Percentiles rank a stretch among this genome's conserved stretches.
These are phyloP conservation scores for Platalea minor DNA, from an alignment of 2,797 vertebrate genomes.

Conservation along the genomic window DNA sequence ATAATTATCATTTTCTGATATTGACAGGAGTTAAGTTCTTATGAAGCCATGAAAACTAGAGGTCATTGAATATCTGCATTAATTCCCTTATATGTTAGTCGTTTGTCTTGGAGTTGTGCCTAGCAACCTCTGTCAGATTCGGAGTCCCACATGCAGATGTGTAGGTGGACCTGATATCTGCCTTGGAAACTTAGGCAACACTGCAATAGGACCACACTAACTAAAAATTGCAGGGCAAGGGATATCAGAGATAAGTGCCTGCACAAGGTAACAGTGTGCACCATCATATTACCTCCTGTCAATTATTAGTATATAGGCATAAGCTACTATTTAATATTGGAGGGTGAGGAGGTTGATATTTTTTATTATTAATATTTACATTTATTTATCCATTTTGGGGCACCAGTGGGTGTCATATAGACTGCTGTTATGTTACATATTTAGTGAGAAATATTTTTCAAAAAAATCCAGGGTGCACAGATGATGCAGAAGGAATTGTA, in stretches of 20 bases:
- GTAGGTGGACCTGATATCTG: not conserved
- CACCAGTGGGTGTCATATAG: not conserved
- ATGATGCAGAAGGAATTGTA: not conserved
- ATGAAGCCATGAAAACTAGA: not conserved
- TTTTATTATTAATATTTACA: not conserved
- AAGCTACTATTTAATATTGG: not conserved
- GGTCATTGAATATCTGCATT: not conserved
- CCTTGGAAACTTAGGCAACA: not conserved
- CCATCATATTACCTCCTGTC: not conserved
- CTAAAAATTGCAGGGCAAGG: not conserved
- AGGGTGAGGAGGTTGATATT: fast-evolving
- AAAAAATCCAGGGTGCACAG: not conserved
- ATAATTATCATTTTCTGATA: not conserved
- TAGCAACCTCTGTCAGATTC: not conserved
- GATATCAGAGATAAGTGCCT: not conserved
- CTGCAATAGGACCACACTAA: fast-evolving
- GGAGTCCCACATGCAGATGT: not conserved
- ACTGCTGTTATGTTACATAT: not conserved
- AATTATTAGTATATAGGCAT: not conserved
- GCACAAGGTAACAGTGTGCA: not conserved
- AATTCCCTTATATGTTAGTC: not conserved
- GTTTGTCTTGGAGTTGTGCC: not conserved
- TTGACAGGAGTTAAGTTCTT: not conserved
- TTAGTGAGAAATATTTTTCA: not conserved
- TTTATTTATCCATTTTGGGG: not conserved